Evolutionary conservation across 2,797 vertebrate genomes (phyloP), one percentile per base, ranked within the genome.

Genomic region (Champsocephalus gunnari): DNA sequence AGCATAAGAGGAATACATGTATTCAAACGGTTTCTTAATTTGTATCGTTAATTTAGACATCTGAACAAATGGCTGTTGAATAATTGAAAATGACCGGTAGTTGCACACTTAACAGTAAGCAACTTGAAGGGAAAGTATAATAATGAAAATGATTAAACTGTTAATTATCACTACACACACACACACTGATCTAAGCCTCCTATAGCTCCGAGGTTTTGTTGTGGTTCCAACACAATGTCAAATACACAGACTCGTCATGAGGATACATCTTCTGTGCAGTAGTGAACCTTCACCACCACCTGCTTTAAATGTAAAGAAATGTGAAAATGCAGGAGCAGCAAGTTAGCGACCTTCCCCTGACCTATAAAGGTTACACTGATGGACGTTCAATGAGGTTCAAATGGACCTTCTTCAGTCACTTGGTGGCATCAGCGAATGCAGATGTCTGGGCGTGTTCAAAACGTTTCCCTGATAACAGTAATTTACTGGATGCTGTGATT

Each of bases 401-500:
- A 88, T 19, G 0, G 66, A 81, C 81, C 19, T 21, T 75, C 49
- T 66, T 78, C 59, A 57, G 38, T 64, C 63, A 34, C 43, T 51
- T 5, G 1, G 38, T 61, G 75, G 78, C 55, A 55, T 81, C 82
- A 80, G 71, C 71, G 66, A 55, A 53, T 63, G 69, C 63, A 80
- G 54, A 71, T 70, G 76, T 54, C 66, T 54, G 41, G 4, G 32
- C 63, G 67, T 49, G 19, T 16, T 77, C 5, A 45, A 63, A 78
- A 63, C 13, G 63, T 77, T 68, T 71, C 44, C 50, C 72, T 69
- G 75, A 80, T 83, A 76, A 77, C 73, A 51, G 70, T 85, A 65
- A 79, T 87, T 80, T 83, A 73, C 71, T 61, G n/a, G 21, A 56
- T 66, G 71, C 77, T 47, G 53, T 60, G 75, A 78, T 75, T 73